phyloP scores from a whole-genome alignment of 2,888 invertebrate genomes.

The Nyleta sp. region DNA sequence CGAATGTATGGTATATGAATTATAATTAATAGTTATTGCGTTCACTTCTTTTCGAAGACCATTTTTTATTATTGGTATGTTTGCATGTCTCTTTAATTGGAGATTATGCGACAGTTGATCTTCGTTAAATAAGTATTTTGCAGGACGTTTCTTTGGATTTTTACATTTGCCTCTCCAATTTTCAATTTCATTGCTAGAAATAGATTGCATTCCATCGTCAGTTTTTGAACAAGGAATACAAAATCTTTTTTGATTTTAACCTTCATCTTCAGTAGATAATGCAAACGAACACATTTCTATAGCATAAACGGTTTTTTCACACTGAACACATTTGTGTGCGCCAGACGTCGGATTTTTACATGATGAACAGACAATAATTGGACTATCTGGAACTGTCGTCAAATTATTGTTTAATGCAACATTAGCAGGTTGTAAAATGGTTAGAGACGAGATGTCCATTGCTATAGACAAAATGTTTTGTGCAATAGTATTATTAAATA shows the following conservation, averaged over 20 bases:
- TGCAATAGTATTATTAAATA: too few relatives aligned
- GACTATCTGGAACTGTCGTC: too few relatives aligned
- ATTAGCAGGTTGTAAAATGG: too few relatives aligned
- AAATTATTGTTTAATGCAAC: too few relatives aligned
- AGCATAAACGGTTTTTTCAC: slow-evolving; percentile 17
- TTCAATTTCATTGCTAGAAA: not conserved
- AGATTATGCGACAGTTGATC: not conserved
- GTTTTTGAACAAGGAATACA: slow-evolving; percentile 4
- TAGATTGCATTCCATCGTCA: not conserved
- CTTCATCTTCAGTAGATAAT: slow-evolving; percentile 24
- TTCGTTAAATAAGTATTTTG: not conserved
- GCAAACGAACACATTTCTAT: slow-evolving; percentile 29
- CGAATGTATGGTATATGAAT: not conserved
- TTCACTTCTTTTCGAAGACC: not conserved
- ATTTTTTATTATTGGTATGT: not conserved
- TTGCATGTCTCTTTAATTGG: not conserved
- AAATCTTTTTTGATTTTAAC: too few relatives aligned
- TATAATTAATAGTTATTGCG: not conserved
- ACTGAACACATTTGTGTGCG: slow-evolving; percentile 33
- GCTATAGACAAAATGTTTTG: too few relatives aligned
- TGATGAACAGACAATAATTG: not conserved
- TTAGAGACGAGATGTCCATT: too few relatives aligned
- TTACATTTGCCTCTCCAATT: slow-evolving; percentile 9
- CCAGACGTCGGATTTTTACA: slow-evolving; percentile 11
- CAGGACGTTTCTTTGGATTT: not conserved